Conservation (phyloP, 2,888 invertebrate species). For the Hanleya hanleyi region DNA sequence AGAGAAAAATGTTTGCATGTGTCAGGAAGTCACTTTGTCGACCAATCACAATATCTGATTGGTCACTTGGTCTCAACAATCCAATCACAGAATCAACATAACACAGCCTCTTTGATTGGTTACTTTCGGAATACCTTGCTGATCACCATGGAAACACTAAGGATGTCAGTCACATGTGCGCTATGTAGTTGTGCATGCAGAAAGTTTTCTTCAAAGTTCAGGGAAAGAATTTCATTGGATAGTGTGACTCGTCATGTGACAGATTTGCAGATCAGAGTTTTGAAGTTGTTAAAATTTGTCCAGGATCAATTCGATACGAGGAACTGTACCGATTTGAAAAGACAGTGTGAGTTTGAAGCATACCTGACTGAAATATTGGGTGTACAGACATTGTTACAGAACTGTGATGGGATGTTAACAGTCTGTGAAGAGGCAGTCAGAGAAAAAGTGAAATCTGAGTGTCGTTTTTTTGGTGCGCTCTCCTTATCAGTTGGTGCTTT, state of each 20-base stretch:
- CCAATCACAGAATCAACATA: neutral
- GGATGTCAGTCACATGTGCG: neutral
- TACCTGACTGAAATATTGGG: neutral
- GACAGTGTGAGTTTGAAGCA: neutral
- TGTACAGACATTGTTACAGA: neutral
- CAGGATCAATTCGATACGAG: too few species aligned
- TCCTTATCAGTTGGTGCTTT: neutral
- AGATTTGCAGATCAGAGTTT: neutral
- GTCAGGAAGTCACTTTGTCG: neutral
- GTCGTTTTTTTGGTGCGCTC: neutral
- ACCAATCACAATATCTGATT: neutral
- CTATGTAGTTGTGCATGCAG: neutral
- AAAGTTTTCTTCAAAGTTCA: neutral
- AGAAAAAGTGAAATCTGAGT: neutral
- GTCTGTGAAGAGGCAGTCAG: neutral
- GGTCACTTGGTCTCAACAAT: neutral
- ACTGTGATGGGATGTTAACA: neutral
- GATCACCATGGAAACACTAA: neutral
- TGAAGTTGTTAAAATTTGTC: neutral
- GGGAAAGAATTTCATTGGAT: conserved; percentile 2
- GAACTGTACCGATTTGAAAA: neutral
- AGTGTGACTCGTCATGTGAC: neutral
- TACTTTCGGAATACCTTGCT: neutral
- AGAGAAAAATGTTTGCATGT: neutral
- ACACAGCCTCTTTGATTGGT: neutral